Percentiles rank a stretch among this genome's conserved stretches.
phyloP scores from a whole-genome alignment of 1,140 invertebrate species.

The Manduca sexta region DNA sequence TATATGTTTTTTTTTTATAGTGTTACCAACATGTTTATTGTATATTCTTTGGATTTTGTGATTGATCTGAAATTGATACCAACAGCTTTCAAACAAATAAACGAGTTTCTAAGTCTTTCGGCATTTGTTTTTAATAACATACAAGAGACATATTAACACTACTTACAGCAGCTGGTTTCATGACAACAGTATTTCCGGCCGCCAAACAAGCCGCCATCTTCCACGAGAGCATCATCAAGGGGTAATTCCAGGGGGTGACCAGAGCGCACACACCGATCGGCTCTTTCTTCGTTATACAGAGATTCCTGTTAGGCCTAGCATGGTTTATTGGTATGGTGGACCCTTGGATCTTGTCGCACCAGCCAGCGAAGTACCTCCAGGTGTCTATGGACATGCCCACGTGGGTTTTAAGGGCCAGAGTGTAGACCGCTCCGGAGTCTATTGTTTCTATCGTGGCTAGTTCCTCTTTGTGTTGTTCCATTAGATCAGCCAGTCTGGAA shows the following conservation, averaged over 20 bases:
- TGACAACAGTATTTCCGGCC: slow-evolving; percentile 93
- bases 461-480: slow-evolving; percentile 95
- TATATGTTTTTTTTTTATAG: no score
- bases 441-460: slow-evolving; percentile 93
- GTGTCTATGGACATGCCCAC: slow-evolving; percentile 95
- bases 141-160: no score
- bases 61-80: no score
- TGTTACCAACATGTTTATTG: no score
- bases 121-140: no score
- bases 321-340: slow-evolving; percentile 91
- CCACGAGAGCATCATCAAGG: slow-evolving; percentile 98
- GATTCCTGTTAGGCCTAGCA: slow-evolving; percentile 86
- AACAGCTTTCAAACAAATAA: no score
- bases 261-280: slow-evolving; percentile 94
- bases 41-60: no score
- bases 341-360: slow-evolving; percentile 96
- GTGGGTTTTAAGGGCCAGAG: slow-evolving; percentile 94
- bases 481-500: slow-evolving; percentile 88
- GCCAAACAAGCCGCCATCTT: slow-evolving; percentile 97
- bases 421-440: slow-evolving; percentile 96
- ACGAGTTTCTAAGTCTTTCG: no score
- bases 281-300: slow-evolving; percentile 85
- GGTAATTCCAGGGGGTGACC: slow-evolving; percentile 99
- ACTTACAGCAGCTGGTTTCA: slow-evolving; percentile 91
- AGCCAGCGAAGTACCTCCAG: slow-evolving; percentile 94